Percentiles rank a stretch among this genome's conserved stretches.
Evolutionary conservation across 2,797 vertebrate species (phyloP).

Genomic region (Cuniculus paca): DNA sequence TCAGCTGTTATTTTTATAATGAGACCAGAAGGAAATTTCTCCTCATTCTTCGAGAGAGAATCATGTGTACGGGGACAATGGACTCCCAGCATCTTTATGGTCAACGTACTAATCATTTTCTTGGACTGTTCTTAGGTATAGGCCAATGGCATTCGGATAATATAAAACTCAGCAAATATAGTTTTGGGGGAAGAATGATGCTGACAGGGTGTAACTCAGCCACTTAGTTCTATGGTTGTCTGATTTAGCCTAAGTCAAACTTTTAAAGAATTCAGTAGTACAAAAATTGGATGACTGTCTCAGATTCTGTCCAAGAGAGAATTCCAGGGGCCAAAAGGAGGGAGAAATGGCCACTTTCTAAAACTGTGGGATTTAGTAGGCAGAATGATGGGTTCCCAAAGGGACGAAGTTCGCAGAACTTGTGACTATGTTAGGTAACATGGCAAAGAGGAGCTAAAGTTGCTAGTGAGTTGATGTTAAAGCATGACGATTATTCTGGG

Average conservation of each 20-base stretch:
- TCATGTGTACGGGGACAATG: background rate
- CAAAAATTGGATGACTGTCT: background rate
- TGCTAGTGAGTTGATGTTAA: background rate
- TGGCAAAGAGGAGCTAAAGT: background rate
- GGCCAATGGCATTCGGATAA: background rate
- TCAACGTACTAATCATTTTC: background rate
- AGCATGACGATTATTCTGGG: background rate
- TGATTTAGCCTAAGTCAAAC: background rate
- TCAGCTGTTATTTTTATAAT: background rate
- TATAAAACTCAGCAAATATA: background rate
- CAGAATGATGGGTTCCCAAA: background rate
- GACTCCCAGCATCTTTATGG: background rate
- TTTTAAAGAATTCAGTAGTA: background rate
- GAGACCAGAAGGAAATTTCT: background rate
- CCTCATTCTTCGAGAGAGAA: background rate
- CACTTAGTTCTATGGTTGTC: background rate
- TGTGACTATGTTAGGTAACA: background rate
- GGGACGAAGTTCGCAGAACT: background rate
- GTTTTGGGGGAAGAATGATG: background rate
- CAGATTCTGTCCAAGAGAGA: background rate
- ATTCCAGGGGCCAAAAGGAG: background rate
- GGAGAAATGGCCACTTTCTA: background rate
- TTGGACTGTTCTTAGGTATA: background rate
- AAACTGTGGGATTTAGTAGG: background rate
- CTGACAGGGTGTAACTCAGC: background rate